Base-by-base conservation (phyloP, 2,888 invertebrate species). In the Agonopterix arenella region DNA sequence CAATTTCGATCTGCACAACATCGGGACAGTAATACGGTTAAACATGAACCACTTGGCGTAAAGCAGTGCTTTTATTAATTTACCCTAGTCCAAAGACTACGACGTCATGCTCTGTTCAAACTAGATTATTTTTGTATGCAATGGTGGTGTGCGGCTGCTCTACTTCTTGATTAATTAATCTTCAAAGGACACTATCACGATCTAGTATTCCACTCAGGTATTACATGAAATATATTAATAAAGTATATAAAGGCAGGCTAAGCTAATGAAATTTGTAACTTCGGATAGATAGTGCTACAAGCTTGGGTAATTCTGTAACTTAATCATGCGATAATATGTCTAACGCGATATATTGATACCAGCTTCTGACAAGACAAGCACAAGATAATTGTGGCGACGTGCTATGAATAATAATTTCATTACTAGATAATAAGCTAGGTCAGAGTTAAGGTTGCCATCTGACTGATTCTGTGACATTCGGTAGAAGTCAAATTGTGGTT, bases 401-500 rank as follows among this genome's bases (percentile, higher is more conserved):
- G 74, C 66, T 66, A 68, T 78, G 75, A 77, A 78, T 82, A 80
- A 70, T 76, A 77, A 78, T 75, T 72, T 66, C 58, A 70, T 71
- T 67, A 72, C 64, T 16, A 11, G 18, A 28, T 43, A 47, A 47
- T 47, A 42, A 43, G 47, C 47, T 43, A 43, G 43, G 43, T 43
- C 43, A 43, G 2, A 5, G 9, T 37, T 41, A 41, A 41, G 18
- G n/a, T 28, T 28, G 28, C 28, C 28, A 28, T 28, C 28, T 28
- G 28, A 28, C 28, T 28, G 28, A 28, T 5, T 28, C 28, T 28
- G 5, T 28, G 28, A 28, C 28, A 28, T 28, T 28, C 4, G 28
- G 7, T 28, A 4, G 28, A 28, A 28, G 28, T 5, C 28, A 28
- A 28, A 28, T 28, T 28, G 28, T 28, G 28, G 28, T 28, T 28